Base-by-base conservation (phyloP, 2,113 vertebrate species). In the Microcebus lehilahytsara region DNA sequence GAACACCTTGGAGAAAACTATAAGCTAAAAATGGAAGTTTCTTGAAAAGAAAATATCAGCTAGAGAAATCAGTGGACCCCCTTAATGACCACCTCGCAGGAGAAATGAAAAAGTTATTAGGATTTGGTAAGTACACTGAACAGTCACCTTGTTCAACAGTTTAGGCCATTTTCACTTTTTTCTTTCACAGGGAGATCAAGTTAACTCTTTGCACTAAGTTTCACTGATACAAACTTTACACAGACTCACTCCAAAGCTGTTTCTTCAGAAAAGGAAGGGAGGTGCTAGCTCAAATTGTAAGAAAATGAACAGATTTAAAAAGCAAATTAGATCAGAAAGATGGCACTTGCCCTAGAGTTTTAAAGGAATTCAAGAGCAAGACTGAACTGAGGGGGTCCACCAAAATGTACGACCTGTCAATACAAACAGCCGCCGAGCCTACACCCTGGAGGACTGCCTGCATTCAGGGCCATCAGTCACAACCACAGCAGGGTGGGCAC, bases 361-460 rank as follows among this genome's bases (percentile, higher is more conserved):
- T 62, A 67, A 78, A 83, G n/a, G 13, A 58, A 86, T 51, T 86
- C 25, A 64, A 51, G 16, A 62, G 23, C 34, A 27, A 53, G 9
- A 77, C 9, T 92, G 58, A 88, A 75, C 20, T 46, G 2, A 53
- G 12, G 66, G 66, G 19, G n/a, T 40, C 19, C 27, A 3, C 32
- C 32, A 32, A 74, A 40, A 79, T 2, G 8, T 12, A 22, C 0
- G 1, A 19, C 34, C 40, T 30, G 8, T 40, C 16, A 9, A 17
- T n/a, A 75, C 37, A n/a, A 85, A 25, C 17, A 37, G 66, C 13
- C 7, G 1, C 34, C 64, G 37, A 6, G 7, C n/a, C 56, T 6
- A 2, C 1, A 3, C 1, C 1, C 60, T 12, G 62, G 19, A 56
- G 79, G 22, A 30, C 1, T 0, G 2, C 23, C 20, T 19, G 46